Evolutionary conservation across 2,113 vertebrate genomes (phyloP).

Genomic region (Corythornis madagascariensis): DNA sequence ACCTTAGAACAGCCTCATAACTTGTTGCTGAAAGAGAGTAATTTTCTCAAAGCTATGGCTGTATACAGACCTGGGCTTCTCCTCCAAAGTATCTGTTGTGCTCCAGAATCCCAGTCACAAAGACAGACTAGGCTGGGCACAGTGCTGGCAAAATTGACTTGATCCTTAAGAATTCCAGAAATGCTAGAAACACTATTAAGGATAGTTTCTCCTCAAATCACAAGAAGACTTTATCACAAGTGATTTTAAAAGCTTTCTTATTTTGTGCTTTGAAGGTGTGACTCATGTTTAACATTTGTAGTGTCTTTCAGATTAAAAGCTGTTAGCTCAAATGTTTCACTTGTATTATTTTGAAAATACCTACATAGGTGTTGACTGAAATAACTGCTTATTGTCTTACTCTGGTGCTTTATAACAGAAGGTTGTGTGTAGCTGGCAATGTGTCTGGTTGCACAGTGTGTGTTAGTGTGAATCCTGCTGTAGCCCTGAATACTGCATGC

Average conservation of each 20-base stretch:
- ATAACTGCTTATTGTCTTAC: not conserved
- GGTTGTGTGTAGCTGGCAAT: not conserved
- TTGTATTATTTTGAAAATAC: not conserved
- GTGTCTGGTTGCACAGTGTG: too few relatives aligned
- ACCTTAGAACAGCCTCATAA: not conserved
- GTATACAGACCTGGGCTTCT: not conserved
- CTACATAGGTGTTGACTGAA: not conserved
- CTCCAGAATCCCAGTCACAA: not conserved
- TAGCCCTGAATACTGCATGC: accelerated
- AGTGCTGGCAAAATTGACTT: not conserved
- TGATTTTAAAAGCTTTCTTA: not conserved
- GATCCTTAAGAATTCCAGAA: not conserved
- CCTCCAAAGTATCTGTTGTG: not conserved
- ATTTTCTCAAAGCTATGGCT: not conserved
- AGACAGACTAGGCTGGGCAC: not conserved
- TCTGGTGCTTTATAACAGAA: not conserved
- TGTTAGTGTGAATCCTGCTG: not conserved
- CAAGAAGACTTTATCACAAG: not conserved
- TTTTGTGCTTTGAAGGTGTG: not conserved
- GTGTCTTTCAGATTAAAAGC: not conserved
- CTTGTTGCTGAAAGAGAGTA: not conserved
- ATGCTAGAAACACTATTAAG: not conserved
- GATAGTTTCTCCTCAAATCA: not conserved
- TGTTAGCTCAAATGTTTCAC: not conserved
- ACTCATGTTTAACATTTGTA: not conserved